Percentiles rank a stretch among this genome's conserved stretches.
These are phyloP conservation scores for Periophthalmodon schlosseri DNA, from an alignment of 2,113 vertebrate genomes.

Conservation along the genomic window DNA sequence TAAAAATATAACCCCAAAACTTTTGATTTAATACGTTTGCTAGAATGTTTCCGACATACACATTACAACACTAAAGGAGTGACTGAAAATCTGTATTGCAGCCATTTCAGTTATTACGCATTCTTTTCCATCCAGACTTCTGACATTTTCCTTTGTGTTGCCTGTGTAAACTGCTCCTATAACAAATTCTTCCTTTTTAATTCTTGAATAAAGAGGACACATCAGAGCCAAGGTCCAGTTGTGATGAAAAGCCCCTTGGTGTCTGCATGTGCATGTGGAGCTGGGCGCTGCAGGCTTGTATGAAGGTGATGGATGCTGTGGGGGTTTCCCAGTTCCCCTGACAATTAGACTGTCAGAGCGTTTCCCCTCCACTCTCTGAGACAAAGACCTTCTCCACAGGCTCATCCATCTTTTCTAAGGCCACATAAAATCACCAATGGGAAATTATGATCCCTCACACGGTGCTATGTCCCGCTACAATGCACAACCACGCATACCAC, in stretches of 20 bases:
- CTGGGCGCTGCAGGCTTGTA: conserved; percentile 18
- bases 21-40: no score
- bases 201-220: background rate
- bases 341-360: conserved; percentile 52
- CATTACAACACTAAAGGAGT: no score
- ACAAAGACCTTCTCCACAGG: conserved; percentile 37
- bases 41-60: no score
- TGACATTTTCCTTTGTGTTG: background rate
- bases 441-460: conserved; percentile 39
- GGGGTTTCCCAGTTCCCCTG: conserved; percentile 44
- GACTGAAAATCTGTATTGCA: no score
- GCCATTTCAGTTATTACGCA: no score
- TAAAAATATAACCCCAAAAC: no score
- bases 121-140: no score
- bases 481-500: conserved; percentile 6
- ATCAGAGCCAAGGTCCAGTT: background rate
- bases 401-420: conserved; percentile 58
- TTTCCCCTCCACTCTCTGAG: conserved; percentile 26
- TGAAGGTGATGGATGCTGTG: conserved; percentile 61
- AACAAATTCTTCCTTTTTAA: background rate
- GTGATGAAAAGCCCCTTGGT: background rate
- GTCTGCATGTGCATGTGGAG: background rate
- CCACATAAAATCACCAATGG: conserved; percentile 42
- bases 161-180: background rate
- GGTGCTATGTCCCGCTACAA: conserved; percentile 30